phyloP scores from a whole-genome alignment of 2,113 vertebrate species.

The Lepus europaeus region DNA sequence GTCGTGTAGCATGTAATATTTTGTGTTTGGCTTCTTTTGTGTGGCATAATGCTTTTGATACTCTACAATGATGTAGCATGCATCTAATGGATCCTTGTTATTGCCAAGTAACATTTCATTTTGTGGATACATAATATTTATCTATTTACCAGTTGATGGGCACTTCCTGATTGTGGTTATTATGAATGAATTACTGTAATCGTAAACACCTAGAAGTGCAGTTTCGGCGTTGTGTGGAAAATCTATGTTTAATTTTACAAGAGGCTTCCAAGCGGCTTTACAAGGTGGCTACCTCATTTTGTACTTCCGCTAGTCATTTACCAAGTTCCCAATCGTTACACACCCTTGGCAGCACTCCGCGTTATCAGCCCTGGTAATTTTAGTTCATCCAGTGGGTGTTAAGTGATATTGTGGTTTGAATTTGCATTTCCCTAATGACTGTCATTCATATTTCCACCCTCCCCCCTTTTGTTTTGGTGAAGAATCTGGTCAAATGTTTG shows the following conservation, averaged over 20 bases:
- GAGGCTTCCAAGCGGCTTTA: neutral
- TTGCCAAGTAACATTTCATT: constrained; percentile 21
- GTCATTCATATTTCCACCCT: neutral
- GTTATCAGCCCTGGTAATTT: neutral
- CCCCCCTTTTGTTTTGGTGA: constrained; percentile 1
- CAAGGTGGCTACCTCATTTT: neutral
- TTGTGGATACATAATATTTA: neutral
- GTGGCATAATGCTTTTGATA: neutral
- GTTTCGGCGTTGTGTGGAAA: neutral
- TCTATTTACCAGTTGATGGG: neutral
- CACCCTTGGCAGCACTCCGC: neutral
- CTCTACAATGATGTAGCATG: neutral
- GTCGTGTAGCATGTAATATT: neutral
- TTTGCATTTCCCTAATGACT: constrained; percentile 7
- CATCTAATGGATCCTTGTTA: neutral
- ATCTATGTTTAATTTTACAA: neutral
- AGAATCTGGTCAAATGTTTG: constrained; percentile 32
- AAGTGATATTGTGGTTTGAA: constrained; percentile 28
- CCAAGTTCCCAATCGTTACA: neutral
- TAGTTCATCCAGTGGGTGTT: neutral
- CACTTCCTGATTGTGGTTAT: constrained; percentile 28
- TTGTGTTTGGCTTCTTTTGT: neutral
- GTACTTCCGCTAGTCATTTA: neutral
- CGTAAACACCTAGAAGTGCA: constrained; percentile 1
- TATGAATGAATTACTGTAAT: constrained; percentile 45